Base-by-base conservation (phyloP, 2,113 vertebrate species). In the Cochlearius cochlearius region DNA sequence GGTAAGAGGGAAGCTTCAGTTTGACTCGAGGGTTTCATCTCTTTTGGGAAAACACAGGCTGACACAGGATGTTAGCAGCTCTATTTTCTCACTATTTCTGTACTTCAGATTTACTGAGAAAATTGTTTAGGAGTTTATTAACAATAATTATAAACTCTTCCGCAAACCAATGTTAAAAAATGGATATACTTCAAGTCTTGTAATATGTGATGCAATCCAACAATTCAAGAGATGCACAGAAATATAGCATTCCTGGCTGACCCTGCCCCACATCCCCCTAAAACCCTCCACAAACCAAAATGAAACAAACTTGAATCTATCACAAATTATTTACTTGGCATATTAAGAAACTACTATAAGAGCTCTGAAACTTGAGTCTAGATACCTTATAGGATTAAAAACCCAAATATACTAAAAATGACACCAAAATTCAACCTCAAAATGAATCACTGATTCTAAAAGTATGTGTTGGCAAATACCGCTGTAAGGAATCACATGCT, bases 231-330 rank as follows among this genome's bases (percentile, higher is more conserved):
- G 45, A 52, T 36, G 26, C 2, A 12, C 4, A 2, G 1, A 49
- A n/a, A 34, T 38, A 14, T 3, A 66, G 25, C 0, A 0, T 36
- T 81, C 4, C 47, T 53, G 15, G 9, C 4, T 83, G 17, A 75
- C 59, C 9, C 23, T 59, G n/a, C 11, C 11, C 13, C 7, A 45
- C 22, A 30, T 26, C 3, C 17, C 27, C 13, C 39, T 41, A 56
- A 53, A 58, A 55, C 9, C 6, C 8, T 72, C 38, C 63, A 77
- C n/a, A 73, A 59, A 30, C 5, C 8, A 58, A 90, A 84, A 21
- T 15, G 15, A 55, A 73, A 47, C 6, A 41, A 56, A 52, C 4
- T 47, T n/a, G 39, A 67, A 32, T 7, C 36, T 30, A 17, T 4
- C 34, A 85, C 5, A 58, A 36, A 41, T 43, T 29, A 1, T 68